A percentile compares a stretch with the other conserved stretches of the same genome.
phyloP scores from a whole-genome alignment of 2,888 invertebrate genomes.

The Antheraea assamensis region DNA sequence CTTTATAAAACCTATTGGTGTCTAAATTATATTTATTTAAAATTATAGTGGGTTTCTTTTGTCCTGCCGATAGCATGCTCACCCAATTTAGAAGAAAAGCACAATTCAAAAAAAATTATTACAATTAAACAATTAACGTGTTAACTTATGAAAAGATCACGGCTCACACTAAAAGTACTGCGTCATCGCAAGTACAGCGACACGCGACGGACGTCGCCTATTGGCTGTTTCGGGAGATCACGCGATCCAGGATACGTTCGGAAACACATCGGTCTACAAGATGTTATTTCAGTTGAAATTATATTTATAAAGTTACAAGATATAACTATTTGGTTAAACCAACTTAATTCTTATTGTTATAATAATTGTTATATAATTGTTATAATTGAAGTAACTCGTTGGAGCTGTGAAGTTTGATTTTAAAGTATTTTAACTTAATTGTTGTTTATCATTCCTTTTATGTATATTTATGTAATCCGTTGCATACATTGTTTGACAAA shows the following conservation, averaged over 20 bases:
- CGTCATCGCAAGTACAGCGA: too few relatives aligned
- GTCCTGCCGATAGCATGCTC: too few relatives aligned
- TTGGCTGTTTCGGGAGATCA: too few relatives aligned
- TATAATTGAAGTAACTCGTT: conserved; percentile 36
- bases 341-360: conserved; percentile 44
- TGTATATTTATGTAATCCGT: conserved; percentile 39
- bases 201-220: too few relatives aligned
- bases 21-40: conserved; percentile 9
- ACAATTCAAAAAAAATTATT: too few relatives aligned
- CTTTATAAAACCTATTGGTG: conserved; percentile 20
- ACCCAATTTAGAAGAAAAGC: too few relatives aligned
- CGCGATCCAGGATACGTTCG: too few relatives aligned
- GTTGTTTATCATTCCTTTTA: conserved; percentile 38
- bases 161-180: too few relatives aligned
- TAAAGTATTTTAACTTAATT: conserved; percentile 32
- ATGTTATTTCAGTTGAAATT: conserved; percentile 15
- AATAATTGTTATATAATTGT: conserved; percentile 50
- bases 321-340: conserved; percentile 39
- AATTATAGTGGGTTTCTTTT: too few relatives aligned
- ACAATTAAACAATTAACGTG: too few relatives aligned
- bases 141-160: too few relatives aligned
- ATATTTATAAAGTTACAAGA: conserved; percentile 20
- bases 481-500: conserved; percentile 40
- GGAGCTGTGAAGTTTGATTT: conserved; percentile 38
- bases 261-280: too few relatives aligned